Percentiles rank a stretch among this genome's conserved stretches.
Evolutionary conservation across 2,888 invertebrate species (phyloP).

Genomic region (Drosophila ustulata): DNA sequence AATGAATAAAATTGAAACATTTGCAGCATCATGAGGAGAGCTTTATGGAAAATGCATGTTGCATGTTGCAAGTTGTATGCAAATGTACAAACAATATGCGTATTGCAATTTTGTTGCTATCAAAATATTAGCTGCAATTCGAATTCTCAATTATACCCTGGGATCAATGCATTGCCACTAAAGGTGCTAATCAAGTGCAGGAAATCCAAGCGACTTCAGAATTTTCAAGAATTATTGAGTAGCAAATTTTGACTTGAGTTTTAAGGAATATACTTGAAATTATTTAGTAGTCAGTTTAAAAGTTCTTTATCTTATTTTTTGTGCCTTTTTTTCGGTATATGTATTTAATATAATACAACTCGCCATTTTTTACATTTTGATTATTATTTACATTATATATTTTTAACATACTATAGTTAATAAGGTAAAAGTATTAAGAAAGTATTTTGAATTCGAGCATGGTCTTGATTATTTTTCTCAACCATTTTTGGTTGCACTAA

Average conservation of each 20-base stretch:
- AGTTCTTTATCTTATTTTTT: too few relatives aligned
- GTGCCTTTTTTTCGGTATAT: too few relatives aligned
- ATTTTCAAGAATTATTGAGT: too few relatives aligned
- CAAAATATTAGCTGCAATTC: conserved; percentile 57
- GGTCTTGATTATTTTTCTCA: conserved; percentile 8
- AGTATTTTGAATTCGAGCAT: conserved; percentile 32
- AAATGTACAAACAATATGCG: conserved; percentile 58
- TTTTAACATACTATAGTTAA: too few relatives aligned
- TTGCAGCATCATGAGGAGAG: conserved; percentile 31
- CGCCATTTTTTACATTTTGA: too few relatives aligned
- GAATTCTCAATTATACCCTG: conserved; percentile 32
- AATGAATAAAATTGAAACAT: conserved; percentile 72
- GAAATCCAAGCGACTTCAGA: background rate
- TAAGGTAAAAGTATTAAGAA: background rate
- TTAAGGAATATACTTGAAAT: too few relatives aligned
- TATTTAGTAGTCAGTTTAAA: too few relatives aligned
- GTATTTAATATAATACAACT: too few relatives aligned
- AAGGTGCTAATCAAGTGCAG: background rate
- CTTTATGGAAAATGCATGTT: conserved; percentile 75
- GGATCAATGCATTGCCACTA: background rate
- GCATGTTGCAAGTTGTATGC: conserved; percentile 50
- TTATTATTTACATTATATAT: too few relatives aligned
- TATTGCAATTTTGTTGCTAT: conserved; percentile 53
- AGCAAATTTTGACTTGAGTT: too few relatives aligned
- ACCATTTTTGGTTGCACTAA: conserved; percentile 51